Conservation (phyloP, 2,113 vertebrate species). For the Haemorhous mexicanus region DNA sequence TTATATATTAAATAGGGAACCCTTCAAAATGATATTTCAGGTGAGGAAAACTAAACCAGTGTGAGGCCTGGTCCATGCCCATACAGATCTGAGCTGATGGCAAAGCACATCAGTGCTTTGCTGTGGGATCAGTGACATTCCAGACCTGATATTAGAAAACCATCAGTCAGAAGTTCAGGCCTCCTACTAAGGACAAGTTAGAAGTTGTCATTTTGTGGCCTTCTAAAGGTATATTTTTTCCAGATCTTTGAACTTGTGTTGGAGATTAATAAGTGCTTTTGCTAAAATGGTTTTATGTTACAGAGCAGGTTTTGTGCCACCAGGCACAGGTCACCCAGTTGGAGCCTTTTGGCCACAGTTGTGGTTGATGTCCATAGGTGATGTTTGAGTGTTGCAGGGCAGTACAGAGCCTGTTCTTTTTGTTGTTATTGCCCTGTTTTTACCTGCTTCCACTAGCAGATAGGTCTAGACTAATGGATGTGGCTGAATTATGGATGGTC, state of each 20-base stretch:
- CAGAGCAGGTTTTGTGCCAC: neutral
- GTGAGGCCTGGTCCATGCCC: neutral
- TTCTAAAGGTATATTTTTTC: neutral
- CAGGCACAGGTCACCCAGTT: rapidly evolving
- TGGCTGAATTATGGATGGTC: neutral
- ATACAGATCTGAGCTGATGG: neutral
- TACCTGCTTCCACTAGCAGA: neutral
- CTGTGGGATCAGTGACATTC: constrained; percentile 13
- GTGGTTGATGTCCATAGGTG: neutral
- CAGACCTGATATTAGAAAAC: neutral
- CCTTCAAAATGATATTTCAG: constrained; percentile 31
- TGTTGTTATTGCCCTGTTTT: neutral
- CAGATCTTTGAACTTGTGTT: neutral
- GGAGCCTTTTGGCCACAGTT: rapidly evolving
- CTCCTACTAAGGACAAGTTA: neutral
- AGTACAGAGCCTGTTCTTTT: neutral
- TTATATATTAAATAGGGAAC: constrained; percentile 3
- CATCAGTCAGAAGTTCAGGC: neutral
- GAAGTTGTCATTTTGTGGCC: neutral
- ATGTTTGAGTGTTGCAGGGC: neutral
- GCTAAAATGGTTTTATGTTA: neutral
- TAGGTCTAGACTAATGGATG: neutral
- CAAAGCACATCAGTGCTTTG: neutral
- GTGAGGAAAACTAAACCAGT: neutral
- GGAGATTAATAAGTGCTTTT: neutral